Evolutionary conservation across 2,797 vertebrate genomes (phyloP), one percentile per base, ranked within the genome.

Genomic region (Buphagus erythrorhynchus): DNA sequence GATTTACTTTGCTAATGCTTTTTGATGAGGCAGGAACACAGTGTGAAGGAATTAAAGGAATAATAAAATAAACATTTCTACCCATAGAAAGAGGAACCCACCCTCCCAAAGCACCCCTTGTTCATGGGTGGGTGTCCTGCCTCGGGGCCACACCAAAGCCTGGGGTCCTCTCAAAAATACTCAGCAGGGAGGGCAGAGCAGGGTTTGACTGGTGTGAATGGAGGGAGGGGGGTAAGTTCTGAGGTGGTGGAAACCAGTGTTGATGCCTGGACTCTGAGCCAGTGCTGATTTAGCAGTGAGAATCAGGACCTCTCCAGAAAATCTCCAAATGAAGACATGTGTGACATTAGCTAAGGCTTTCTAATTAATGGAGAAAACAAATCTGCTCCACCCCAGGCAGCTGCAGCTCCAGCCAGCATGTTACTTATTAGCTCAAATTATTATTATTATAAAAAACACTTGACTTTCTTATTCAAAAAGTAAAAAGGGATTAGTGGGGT

Each of bases 371-470:
- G 91, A 96, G 95, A 96, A 97, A 97, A 96, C 94, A 96, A 97
- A 98, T 95, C 97, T 97, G 96, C 94, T 97, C 94, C 90, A 95
- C 97, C 95, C 92, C 96, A 94, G 97, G 96, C 96, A 98, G 97
- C 97, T 97, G 97, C 96, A 95, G 72, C 78, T 97, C 93, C 94
- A 96, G 94, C 89, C 93, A 98, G 97, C 95, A 96, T 96, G 94
- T 97, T 98, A 96, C 97, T 97, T 98, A 97, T 98, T 97, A 98
- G 97, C 97, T 98, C 98, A 98, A 97, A 98, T 98, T 97, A 97
- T 98, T 97, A 98, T 98, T 98, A 98, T 95, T 87, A 94, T 82
- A 84, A 89, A 95, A 97, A 94, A 77, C 90, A 87, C 97, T 97
- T 97, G 97, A 97, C 97, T 98, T 96, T 94, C 95, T 96, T 97